A percentile compares a stretch with the other conserved stretches of the same genome.
Evolutionary conservation across 2,888 invertebrate species (phyloP).

Genomic region (Acrobasis consociella): DNA sequence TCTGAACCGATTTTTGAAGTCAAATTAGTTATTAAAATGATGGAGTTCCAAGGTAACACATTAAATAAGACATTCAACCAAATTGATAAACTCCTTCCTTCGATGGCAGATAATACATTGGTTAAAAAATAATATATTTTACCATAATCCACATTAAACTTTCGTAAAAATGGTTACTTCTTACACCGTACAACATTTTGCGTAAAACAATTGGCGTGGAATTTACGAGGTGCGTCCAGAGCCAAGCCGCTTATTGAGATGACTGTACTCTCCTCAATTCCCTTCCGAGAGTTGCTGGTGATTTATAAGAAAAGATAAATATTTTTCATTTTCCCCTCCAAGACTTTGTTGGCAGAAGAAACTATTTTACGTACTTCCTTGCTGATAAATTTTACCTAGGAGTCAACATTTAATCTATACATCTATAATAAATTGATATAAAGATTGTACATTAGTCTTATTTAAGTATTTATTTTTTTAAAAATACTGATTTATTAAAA

Average conservation of each 20-base stretch:
- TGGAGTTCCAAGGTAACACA: no score
- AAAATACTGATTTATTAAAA: no score
- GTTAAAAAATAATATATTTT: background rate
- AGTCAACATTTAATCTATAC: no score
- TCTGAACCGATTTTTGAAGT: no score
- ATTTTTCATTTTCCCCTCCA: slow-evolving; percentile 5
- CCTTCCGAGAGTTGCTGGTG: slow-evolving; percentile 33
- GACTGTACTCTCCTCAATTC: slow-evolving; percentile 61
- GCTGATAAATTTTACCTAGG: no score
- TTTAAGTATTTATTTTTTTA: no score
- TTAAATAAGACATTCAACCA: no score
- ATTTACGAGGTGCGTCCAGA: slow-evolving; percentile 68
- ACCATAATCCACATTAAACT: slow-evolving; percentile 36
- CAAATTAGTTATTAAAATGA: no score
- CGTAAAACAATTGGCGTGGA: slow-evolving; percentile 69
- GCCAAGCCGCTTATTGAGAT: slow-evolving; percentile 77
- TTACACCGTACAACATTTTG: slow-evolving; percentile 57
- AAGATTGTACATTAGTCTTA: no score
- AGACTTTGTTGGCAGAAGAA: slow-evolving; percentile 12
- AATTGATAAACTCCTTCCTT: no score
- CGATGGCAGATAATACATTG: no score
- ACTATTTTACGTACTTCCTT: background rate
- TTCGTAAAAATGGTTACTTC: slow-evolving; percentile 38
- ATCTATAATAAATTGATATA: no score
- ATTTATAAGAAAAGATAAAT: slow-evolving; percentile 22